Percentiles rank a stretch among this genome's conserved stretches.
Evolutionary conservation across 2,113 vertebrate genomes (phyloP).

Genomic region (Tursiops truncatus): DNA sequence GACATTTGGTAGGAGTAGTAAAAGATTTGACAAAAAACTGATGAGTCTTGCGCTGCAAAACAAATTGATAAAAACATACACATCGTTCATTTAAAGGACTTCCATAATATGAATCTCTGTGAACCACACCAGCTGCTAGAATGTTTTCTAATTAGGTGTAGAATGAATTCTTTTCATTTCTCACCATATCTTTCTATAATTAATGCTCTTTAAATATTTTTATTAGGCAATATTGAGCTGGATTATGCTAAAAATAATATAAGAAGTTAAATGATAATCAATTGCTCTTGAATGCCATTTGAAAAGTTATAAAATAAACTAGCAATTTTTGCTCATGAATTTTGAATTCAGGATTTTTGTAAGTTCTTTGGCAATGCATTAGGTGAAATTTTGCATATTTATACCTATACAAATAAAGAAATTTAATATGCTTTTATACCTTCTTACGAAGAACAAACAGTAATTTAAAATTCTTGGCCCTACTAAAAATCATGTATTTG

Average conservation of each 20-base stretch:
- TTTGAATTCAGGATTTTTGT: background rate
- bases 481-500: background rate
- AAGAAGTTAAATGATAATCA: background rate
- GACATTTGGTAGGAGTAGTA: constrained; percentile 95
- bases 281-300: background rate
- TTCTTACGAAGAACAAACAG: constrained; percentile 7
- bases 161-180: background rate
- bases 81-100: background rate
- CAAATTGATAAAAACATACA: constrained; percentile 44
- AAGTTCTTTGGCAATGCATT: constrained; percentile 2
- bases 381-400: background rate
- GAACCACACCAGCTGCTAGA: background rate
- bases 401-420: background rate
- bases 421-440: background rate
- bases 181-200: background rate
- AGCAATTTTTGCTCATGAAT: background rate
- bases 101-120: background rate
- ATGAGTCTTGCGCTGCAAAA: constrained; percentile 95
- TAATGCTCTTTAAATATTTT: background rate
- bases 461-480: background rate
- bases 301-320: background rate
- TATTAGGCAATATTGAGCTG: background rate
- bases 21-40: constrained; percentile 98
- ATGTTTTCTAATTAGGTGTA: background rate
- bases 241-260: background rate